Conservation (phyloP, 2,113 vertebrate species). For the Cygnus buccinator region DNA sequence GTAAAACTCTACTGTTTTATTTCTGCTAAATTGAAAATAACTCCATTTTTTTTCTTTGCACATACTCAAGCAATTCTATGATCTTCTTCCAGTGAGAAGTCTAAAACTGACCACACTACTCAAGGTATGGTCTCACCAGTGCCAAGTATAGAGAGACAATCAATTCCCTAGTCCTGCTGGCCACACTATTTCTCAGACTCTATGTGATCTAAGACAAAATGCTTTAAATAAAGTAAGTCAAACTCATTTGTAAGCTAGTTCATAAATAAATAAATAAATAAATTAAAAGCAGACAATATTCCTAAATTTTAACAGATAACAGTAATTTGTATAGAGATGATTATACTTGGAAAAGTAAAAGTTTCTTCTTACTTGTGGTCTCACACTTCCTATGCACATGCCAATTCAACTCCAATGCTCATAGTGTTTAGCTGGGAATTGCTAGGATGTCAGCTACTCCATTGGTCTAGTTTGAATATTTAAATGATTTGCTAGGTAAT, state of each 20-base stretch:
- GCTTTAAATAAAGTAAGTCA: not conserved
- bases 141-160: not conserved
- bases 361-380: not conserved
- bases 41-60: not conserved
- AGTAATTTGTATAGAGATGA: not conserved
- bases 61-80: not conserved
- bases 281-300: not conserved
- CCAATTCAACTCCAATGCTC: not conserved
- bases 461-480: not conserved
- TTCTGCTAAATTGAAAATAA: slow-evolving; percentile 3
- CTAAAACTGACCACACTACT: not conserved
- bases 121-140: not conserved
- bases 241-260: not conserved
- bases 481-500: slow-evolving; percentile 7
- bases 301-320: slow-evolving; percentile 6
- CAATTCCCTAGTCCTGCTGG: not conserved
- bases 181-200: not conserved
- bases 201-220: not conserved
- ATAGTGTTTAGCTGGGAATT: not conserved
- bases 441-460: not conserved
- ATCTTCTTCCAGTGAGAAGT: not conserved
- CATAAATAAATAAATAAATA: not conserved
- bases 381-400: not conserved
- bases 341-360: not conserved
- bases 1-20: not conserved